Conservation (phyloP, 2,797 vertebrate genomes). For the Schizothorax lantsangensis region DNA sequence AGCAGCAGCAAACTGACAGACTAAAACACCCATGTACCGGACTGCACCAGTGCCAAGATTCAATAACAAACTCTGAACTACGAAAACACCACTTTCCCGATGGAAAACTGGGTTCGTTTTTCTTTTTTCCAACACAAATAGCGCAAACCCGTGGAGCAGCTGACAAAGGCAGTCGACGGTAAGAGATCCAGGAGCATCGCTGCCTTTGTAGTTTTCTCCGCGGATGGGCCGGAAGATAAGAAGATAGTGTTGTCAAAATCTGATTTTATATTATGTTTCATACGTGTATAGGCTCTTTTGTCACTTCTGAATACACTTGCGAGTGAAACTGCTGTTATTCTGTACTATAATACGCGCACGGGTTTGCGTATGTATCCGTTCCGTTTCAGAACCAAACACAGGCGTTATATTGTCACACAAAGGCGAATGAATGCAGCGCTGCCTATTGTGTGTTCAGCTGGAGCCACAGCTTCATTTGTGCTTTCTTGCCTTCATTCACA, state of each 20-base stretch:
- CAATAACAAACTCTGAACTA: slow-evolving; percentile 44
- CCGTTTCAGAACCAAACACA: slow-evolving; percentile 54
- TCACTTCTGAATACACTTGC: slow-evolving; percentile 45
- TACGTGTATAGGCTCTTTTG: slow-evolving; percentile 31
- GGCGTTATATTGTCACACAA: slow-evolving; percentile 74
- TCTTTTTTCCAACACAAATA: slow-evolving; percentile 34
- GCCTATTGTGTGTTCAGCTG: slow-evolving; percentile 44
- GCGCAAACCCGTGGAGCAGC: slow-evolving; percentile 17
- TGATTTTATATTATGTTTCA: background rate
- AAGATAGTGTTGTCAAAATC: slow-evolving; percentile 50
- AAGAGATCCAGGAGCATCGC: slow-evolving; percentile 54
- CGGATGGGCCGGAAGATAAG: slow-evolving; percentile 60
- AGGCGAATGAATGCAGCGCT: slow-evolving; percentile 68
- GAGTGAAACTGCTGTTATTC: slow-evolving; percentile 56
- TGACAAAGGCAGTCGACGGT: slow-evolving; percentile 50
- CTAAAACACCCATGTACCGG: slow-evolving; percentile 45
- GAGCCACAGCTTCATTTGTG: slow-evolving; percentile 10
- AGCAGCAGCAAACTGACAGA: slow-evolving; percentile 43
- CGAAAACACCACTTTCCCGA: slow-evolving; percentile 23
- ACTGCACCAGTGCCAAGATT: slow-evolving; percentile 37
- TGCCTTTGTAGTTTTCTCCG: slow-evolving; percentile 65
- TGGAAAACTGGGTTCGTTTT: background rate
- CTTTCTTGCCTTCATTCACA: background rate
- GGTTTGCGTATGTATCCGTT: slow-evolving; percentile 64
- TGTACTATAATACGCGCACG: background rate